A percentile compares a stretch with the other conserved stretches of the same genome.
Conservation (phyloP, 2,888 invertebrate species). For the Globia sparganii region DNA sequence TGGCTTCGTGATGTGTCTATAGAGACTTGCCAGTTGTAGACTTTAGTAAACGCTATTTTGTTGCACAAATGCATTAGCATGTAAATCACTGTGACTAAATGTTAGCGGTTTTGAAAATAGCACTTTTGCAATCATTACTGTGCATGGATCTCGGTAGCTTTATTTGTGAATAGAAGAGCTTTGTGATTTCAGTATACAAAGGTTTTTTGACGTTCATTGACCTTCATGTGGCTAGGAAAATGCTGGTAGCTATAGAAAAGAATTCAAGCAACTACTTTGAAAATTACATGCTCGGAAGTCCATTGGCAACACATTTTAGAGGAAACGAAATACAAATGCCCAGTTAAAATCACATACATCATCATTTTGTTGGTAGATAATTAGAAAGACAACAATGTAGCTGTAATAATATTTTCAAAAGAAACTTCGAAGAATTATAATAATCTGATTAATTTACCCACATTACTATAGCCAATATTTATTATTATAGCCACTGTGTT, state of each 20-base stretch:
- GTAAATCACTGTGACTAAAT: constrained; percentile 46
- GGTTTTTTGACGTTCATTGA: neutral
- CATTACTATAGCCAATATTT: neutral
- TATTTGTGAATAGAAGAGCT: constrained; percentile 14
- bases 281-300: neutral
- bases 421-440: neutral
- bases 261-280: neutral
- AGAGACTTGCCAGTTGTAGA: constrained; percentile 39
- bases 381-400: neutral
- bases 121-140: constrained; percentile 14
- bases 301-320: neutral
- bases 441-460: neutral
- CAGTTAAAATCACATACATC: neutral
- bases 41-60: constrained; percentile 45
- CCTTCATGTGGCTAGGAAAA: neutral
- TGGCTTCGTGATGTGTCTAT: constrained; percentile 22
- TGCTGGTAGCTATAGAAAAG: neutral
- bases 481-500: constrained; percentile 1
- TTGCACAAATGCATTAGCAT: constrained; percentile 53
- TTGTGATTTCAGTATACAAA: constrained; percentile 18
- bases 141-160: constrained; percentile 43
- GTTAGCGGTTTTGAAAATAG: constrained; percentile 38
- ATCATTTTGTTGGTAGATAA: neutral
- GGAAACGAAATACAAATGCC: neutral
- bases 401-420: neutral